Percentiles rank a stretch among this genome's conserved stretches.
phyloP scores from a whole-genome alignment of 2,888 invertebrate genomes.

The Hydroisotoma schaefferi region DNA sequence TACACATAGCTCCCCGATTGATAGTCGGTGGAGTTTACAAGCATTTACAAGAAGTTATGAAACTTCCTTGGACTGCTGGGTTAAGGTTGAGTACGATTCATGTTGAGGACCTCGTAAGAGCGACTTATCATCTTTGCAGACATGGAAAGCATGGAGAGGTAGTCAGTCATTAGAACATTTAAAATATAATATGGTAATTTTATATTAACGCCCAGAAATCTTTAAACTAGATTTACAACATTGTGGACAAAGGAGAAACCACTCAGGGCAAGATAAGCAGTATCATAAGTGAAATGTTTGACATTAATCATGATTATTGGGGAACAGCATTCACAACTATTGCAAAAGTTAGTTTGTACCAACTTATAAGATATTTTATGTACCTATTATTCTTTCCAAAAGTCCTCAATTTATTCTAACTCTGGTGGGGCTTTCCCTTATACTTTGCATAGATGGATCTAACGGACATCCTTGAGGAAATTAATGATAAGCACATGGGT shows the following conservation, averaged over 20 bases:
- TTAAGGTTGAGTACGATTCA: slow-evolving; percentile 84
- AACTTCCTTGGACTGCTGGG: slow-evolving; percentile 80
- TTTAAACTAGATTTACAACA: slow-evolving; percentile 66
- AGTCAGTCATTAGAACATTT: not conserved
- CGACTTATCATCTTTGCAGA: slow-evolving; percentile 67
- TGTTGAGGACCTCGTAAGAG: slow-evolving; percentile 76
- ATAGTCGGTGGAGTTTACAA: slow-evolving; percentile 85
- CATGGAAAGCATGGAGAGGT: slow-evolving; percentile 51
- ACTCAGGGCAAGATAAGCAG: slow-evolving; percentile 81
- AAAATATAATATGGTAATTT: not conserved
- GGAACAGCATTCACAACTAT: slow-evolving; percentile 76
- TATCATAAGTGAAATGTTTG: slow-evolving; percentile 75
- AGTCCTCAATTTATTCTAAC: not conserved
- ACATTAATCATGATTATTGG: slow-evolving; percentile 81
- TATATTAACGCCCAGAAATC: not conserved
- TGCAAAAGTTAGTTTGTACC: slow-evolving; percentile 70
- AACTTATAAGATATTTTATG: no score
- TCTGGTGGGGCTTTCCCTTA: not conserved
- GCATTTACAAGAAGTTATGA: slow-evolving; percentile 83
- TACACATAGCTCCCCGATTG: slow-evolving; percentile 76
- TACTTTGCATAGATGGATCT: slow-evolving; percentile 65
- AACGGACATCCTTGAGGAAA: slow-evolving; percentile 76
- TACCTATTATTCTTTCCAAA: not conserved
- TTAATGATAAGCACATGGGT: slow-evolving; percentile 87
- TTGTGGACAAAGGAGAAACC: slow-evolving; percentile 77